Percentiles rank a stretch among this genome's conserved stretches.
Conservation (phyloP, 1,140 invertebrate genomes). For the Geopemphigus sp. region DNA sequence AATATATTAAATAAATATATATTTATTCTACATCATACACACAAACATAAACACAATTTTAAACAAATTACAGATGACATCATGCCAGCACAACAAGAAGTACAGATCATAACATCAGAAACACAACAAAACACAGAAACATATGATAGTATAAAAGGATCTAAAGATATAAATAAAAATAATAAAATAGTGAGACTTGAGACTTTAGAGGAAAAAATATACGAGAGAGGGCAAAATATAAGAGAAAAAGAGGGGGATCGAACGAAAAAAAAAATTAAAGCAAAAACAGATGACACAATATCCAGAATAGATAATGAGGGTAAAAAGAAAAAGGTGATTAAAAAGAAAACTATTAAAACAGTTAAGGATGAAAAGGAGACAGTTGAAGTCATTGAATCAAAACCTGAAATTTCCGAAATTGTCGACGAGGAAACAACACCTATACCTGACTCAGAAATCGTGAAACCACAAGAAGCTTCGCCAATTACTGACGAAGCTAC, state of each 20-base stretch:
- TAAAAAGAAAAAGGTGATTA: too few species aligned
- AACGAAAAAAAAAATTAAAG: too few species aligned
- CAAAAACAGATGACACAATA: too few species aligned
- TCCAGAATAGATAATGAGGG: too few species aligned
- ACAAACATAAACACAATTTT: constrained; percentile 50
- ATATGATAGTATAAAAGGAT: too few species aligned
- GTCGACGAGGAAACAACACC: background rate
- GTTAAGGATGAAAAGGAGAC: too few species aligned
- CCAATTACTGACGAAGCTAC: background rate
- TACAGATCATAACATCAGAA: background rate
- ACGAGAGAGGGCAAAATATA: too few species aligned
- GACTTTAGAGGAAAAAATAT: too few species aligned
- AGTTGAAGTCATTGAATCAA: background rate
- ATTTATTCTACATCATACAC: constrained; percentile 41
- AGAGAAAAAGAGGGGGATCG: too few species aligned
- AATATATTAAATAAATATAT: background rate
- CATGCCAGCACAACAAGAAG: background rate
- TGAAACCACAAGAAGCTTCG: background rate
- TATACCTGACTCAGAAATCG: background rate
- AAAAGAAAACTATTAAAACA: too few species aligned
- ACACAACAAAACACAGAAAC: background rate
- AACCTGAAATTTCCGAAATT: background rate
- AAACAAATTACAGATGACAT: constrained; percentile 39
- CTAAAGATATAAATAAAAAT: too few species aligned
- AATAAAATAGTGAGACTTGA: too few species aligned